Evolutionary conservation across 2,888 invertebrate genomes (phyloP), one percentile per base, ranked within the genome.

Genomic region (Lomographa bimaculata): DNA sequence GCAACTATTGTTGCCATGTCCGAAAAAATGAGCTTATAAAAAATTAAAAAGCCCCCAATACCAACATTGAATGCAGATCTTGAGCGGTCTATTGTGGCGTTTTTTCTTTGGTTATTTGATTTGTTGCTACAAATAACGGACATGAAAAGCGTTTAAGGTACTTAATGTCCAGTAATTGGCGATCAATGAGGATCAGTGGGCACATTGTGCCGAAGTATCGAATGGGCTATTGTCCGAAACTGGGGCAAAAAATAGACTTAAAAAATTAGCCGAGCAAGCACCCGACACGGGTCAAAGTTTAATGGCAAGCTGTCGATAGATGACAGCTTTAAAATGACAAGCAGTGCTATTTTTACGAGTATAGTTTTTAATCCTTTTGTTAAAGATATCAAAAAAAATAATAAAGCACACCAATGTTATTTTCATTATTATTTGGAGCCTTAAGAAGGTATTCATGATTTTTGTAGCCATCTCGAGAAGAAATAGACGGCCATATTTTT

Each of bases 151-250:
- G 77, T 80, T 84, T 77, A 69, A 85, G 85, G 86, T 87, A 87
- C 89, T 89, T 87, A 86, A 87, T 87, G 89, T 89, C 89, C 87
- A 79, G 89, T 89, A 89, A 89, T 89, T 87, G 89, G 86, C 85
- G 86, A 84, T 89, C 86, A 89, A 87, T 89, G 83, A 85, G 87
- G 87, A 87, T 89, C 89, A 86, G 82, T 89, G 89, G 89, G 89
- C 60, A 83, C 85, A 89, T 89, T 89, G 89, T 89, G 73, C 66
- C 71, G 72, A 71, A 77, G 71, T 75, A 82, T 78, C 79, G 79
- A 78, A 78, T 76, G 61, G 46, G 58, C 71, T 57, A 76, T 86
- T 85, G 87, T 85, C 79, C 78, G 64, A 77, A 51, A 44, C 43
- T 42, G 57, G 57, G 66, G 64, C 71, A 78, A 79, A 72, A 77